Percentiles rank a stretch among this genome's conserved stretches.
Evolutionary conservation across 2,888 invertebrate genomes (phyloP).

Genomic region (Cerastis leucographa): DNA sequence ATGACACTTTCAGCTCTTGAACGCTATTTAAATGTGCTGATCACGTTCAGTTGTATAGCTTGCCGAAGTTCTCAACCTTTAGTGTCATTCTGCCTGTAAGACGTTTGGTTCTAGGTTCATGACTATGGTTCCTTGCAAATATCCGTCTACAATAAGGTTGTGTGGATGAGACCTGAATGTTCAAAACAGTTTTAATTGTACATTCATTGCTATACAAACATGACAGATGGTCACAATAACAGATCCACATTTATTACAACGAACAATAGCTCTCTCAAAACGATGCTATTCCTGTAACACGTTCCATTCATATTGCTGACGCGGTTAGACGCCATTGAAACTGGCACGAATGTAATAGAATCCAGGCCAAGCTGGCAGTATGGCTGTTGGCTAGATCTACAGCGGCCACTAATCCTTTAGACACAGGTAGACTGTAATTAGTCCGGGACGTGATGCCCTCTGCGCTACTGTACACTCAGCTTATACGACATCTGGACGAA

Average conservation of each 20-base stretch:
- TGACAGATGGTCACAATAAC: not conserved
- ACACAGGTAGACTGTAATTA: slow-evolving; percentile 45
- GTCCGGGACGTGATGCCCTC: slow-evolving; percentile 1
- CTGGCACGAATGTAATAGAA: slow-evolving; percentile 19
- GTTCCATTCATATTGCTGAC: slow-evolving; percentile 21
- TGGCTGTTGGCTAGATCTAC: slow-evolving; percentile 1
- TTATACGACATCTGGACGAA: too few species aligned
- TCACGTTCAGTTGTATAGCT: not conserved
- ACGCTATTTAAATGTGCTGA: not conserved
- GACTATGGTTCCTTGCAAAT: not conserved
- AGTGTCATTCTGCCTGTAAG: not conserved
- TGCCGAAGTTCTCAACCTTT: not conserved
- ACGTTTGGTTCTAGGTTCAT: not conserved
- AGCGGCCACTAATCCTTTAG: slow-evolving; percentile 37
- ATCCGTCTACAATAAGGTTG: not conserved
- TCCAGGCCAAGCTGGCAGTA: not conserved
- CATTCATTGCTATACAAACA: not conserved
- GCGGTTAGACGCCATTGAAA: not conserved
- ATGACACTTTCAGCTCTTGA: not conserved
- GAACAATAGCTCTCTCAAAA: not conserved
- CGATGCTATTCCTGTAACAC: not conserved
- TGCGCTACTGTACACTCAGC: slow-evolving; percentile 8
- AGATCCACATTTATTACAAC: not conserved
- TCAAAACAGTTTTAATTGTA: not conserved
- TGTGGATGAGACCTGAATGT: not conserved